Percentiles rank a stretch among this genome's conserved stretches.
Conservation (phyloP, 2,888 invertebrate species). For the Diploptera punctata region DNA sequence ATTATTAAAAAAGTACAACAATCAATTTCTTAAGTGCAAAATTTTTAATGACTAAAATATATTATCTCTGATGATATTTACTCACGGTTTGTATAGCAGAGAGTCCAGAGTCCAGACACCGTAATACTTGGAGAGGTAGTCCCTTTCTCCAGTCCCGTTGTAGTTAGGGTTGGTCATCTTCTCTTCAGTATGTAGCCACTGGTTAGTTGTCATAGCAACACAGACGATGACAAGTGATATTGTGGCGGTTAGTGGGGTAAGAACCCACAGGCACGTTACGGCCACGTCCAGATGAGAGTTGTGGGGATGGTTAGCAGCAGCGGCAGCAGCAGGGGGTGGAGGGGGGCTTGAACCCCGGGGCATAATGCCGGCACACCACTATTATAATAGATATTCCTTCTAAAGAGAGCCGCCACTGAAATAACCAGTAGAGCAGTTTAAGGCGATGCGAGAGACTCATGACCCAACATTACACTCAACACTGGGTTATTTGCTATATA, state of each 20-base stretch:
- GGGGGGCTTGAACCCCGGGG: constrained; percentile 15
- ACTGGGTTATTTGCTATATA: not conserved
- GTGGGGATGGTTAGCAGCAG: not conserved
- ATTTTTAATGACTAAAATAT: too few relatives aligned
- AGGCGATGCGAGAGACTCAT: not conserved
- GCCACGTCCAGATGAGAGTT: constrained; percentile 61
- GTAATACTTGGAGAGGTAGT: constrained; percentile 75
- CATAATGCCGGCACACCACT: constrained; percentile 16
- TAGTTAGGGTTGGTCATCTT: constrained; percentile 78
- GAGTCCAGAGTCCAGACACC: constrained; percentile 82
- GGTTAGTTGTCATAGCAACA: constrained; percentile 77
- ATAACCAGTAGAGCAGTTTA: not conserved
- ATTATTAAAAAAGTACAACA: too few relatives aligned
- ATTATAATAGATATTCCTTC: not conserved
- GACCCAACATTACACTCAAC: constrained; percentile 8
- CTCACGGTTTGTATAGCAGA: constrained; percentile 83
- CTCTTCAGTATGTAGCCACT: constrained; percentile 89
- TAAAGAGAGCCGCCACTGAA: not conserved
- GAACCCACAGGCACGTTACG: constrained; percentile 67
- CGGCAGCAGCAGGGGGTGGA: not conserved
- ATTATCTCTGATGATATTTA: too few relatives aligned
- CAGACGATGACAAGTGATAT: constrained; percentile 74
- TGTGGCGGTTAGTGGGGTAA: constrained; percentile 69
- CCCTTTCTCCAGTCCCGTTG: constrained; percentile 78
- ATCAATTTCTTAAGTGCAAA: too few relatives aligned